Conservation (phyloP, 2,113 vertebrate genomes). For the Megaleporinus macrocephalus region DNA sequence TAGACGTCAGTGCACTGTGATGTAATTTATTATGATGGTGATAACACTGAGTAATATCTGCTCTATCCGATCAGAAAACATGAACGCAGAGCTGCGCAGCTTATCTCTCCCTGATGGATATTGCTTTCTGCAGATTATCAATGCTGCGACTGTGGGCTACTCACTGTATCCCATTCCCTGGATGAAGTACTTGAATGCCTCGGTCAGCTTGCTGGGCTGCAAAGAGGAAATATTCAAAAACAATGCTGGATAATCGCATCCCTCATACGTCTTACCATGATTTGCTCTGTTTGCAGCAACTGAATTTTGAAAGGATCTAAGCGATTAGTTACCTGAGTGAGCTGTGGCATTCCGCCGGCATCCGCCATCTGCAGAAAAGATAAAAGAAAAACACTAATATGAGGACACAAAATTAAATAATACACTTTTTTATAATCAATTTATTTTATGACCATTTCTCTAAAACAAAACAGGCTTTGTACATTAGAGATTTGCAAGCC, state of each 20-base stretch:
- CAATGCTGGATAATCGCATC: background rate
- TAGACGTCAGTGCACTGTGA: no score
- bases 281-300: background rate
- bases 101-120: background rate
- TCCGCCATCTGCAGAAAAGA: constrained; percentile 85
- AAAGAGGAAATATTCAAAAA: constrained; percentile 41
- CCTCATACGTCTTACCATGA: background rate
- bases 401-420: background rate
- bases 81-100: background rate
- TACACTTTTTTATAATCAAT: no score
- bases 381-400: background rate
- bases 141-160: constrained; percentile 51
- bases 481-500: no score
- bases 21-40: no score
- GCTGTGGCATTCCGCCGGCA: constrained; percentile 88
- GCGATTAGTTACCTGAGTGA: constrained; percentile 82
- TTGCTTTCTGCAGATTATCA: background rate
- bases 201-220: constrained; percentile 89
- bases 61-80: no score
- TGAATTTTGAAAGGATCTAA: background rate
- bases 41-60: no score
- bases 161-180: constrained; percentile 97
- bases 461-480: no score
- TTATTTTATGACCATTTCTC: no score
- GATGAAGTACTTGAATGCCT: constrained; percentile 97